Conservation (phyloP, 1,140 invertebrate genomes). For the Thaumetopoea pityocampa region DNA sequence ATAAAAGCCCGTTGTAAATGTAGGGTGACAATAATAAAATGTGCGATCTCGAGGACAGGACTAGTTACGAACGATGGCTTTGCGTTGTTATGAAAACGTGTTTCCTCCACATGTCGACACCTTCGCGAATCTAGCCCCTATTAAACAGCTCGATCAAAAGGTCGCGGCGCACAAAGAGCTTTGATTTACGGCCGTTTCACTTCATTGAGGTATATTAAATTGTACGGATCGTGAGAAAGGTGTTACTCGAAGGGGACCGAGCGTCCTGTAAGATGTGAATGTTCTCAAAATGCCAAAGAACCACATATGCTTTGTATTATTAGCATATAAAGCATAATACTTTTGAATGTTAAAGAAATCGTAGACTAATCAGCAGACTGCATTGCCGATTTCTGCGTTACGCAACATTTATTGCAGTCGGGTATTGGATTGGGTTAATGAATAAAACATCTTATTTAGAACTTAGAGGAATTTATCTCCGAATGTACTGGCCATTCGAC, state of each 20-base stretch:
- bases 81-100: slow-evolving; percentile 44
- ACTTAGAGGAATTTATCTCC: too few species aligned
- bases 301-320: not conserved
- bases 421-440: too few species aligned
- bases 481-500: too few species aligned
- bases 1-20: slow-evolving; percentile 6
- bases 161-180: slow-evolving; percentile 52
- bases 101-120: slow-evolving; percentile 66
- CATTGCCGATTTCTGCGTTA: too few species aligned
- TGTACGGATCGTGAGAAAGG: slow-evolving; percentile 65
- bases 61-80: slow-evolving; percentile 24
- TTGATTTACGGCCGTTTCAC: slow-evolving; percentile 67
- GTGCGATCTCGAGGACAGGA: slow-evolving; percentile 22
- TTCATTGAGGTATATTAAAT: slow-evolving; percentile 63
- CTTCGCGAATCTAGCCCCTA: slow-evolving; percentile 68
- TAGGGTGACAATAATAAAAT: slow-evolving; percentile 26
- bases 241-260: slow-evolving; percentile 41
- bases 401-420: too few species aligned
- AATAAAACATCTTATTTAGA: too few species aligned
- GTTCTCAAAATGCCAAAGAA: not conserved
- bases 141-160: slow-evolving; percentile 61
- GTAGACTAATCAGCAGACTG: too few species aligned
- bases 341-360: too few species aligned
- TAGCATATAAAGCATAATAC: too few species aligned
- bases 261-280: slow-evolving; percentile 43